Percentiles rank a stretch among this genome's conserved stretches.
Conservation (phyloP, 2,888 invertebrate genomes). For the Hypomecis punctinalis region DNA sequence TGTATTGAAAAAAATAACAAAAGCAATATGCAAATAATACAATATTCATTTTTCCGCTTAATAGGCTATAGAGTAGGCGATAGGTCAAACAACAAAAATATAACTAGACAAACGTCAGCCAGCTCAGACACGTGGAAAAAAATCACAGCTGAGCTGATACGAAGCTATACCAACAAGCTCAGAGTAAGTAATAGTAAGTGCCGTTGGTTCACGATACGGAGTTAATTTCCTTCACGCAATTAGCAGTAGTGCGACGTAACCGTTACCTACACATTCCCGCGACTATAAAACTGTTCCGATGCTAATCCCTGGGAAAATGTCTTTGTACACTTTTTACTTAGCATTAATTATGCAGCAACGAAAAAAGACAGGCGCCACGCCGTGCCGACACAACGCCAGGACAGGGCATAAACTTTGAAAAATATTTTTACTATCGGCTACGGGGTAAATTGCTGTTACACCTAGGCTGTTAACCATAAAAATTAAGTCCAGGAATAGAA, state of each 20-base stretch:
- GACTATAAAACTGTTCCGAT: conserved; percentile 54
- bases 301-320: conserved; percentile 63
- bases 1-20: too few species aligned
- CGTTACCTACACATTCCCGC: conserved; percentile 64
- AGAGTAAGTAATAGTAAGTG: conserved; percentile 28
- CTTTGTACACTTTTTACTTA: conserved; percentile 52
- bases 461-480: neutral
- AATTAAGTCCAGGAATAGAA: too few species aligned
- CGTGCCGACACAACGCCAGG: neutral
- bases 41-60: too few species aligned
- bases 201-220: conserved; percentile 48
- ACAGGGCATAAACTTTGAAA: neutral
- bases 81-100: too few species aligned
- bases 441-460: neutral
- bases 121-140: too few species aligned
- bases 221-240: conserved; percentile 52
- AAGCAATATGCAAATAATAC: too few species aligned
- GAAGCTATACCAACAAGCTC: too few species aligned
- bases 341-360: conserved; percentile 45
- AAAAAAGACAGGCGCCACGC: conserved; percentile 15
- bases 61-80: too few species aligned
- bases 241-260: conserved; percentile 48
- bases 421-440: neutral
- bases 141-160: too few species aligned
- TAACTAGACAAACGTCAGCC: too few species aligned